Conservation (phyloP, 1,140 invertebrate species). For the Aphelenchoides besseyi region DNA sequence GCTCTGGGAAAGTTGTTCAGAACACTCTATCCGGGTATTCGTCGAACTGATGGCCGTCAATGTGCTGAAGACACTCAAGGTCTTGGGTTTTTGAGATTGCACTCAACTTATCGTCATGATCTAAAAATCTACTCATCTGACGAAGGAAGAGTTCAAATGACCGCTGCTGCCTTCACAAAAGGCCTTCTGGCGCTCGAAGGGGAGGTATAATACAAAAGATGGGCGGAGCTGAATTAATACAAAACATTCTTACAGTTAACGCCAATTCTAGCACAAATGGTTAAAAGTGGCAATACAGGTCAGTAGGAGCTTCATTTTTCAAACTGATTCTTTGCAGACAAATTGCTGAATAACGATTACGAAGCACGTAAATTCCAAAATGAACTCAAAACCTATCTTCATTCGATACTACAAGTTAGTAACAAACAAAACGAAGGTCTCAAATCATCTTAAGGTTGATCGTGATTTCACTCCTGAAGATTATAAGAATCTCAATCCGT, state of each 20-base stretch:
- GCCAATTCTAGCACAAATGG: slow-evolving; percentile 98
- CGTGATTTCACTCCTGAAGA: slow-evolving; percentile 82
- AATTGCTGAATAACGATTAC: slow-evolving; percentile 92
- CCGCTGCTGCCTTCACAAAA: slow-evolving; percentile 97
- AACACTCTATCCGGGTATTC: slow-evolving; percentile 86
- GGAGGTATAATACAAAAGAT: too few species aligned
- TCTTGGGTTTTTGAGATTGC: slow-evolving; percentile 82
- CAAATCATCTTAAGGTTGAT: slow-evolving; percentile 74
- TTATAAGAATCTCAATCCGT: slow-evolving; percentile 80
- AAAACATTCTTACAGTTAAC: too few species aligned
- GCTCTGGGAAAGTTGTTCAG: slow-evolving; percentile 91
- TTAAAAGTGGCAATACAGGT: slow-evolving; percentile 98
- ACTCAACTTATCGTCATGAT: slow-evolving; percentile 97
- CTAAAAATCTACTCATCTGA: slow-evolving; percentile 99
- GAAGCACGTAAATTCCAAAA: slow-evolving; percentile 67
- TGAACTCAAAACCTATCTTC: slow-evolving; percentile 88
- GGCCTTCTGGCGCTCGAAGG: slow-evolving; percentile 90
- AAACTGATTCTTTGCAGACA: too few species aligned
- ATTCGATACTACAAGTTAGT: slow-evolving; percentile 64
- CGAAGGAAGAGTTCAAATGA: slow-evolving; percentile 98
- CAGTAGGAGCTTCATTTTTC: too few species aligned
- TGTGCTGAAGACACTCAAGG: slow-evolving; percentile 76
- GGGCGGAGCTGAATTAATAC: too few species aligned
- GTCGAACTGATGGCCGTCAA: slow-evolving; percentile 68
- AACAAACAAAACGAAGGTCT: too few species aligned